Evolutionary conservation across 1,140 invertebrate genomes (phyloP), one percentile per base, ranked within the genome.

Genomic region (Drosophila punjabiensis): DNA sequence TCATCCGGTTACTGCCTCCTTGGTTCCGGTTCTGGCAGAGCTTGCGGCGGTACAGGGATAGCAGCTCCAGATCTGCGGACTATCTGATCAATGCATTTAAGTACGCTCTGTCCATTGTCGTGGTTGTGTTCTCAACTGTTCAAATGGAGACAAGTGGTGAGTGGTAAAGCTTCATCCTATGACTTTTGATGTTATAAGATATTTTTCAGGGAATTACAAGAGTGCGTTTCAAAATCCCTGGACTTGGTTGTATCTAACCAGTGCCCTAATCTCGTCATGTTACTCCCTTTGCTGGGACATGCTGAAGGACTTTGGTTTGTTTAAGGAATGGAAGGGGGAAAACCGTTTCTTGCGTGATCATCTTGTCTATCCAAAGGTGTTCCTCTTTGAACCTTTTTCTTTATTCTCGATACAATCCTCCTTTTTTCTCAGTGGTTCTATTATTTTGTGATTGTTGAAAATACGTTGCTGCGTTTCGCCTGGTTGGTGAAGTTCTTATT

Each of bases 381-480:
- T 24, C 1, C 1, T 14, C 5, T 16, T 0, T 10, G 4, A 50
- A 64, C 11, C 9, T 4, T 6, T 43, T 1, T 11, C 3, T 47
- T 6, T 4, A 24, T 24, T 24, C 52, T n/a, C 14, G 16, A 37
- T 18, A n/a, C 4, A 58, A 33, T 32, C 1, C 24, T 8, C 30
- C 5, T 8, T 10, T 33, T 14, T 20, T 32, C 39, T 0, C 11
- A 87, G 96, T 94, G 95, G 76, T 99, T 98, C 91, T 99, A 99
- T 93, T 99, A 99, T 92, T 98, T 99, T 94, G 98, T 98, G n/a
- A 98, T 99, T 53, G 94, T 99, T 37, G 97, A 99, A 94, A 98
- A 99, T 93, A 96, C 98, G 52, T 93, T 99, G 33, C 93, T 99
- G 13, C 95, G 99, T 79, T 99, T 99, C 93, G 95, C 96, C 10